Base-by-base conservation (phyloP, 2,113 vertebrate genomes). In the Emydura subglobosa region DNA sequence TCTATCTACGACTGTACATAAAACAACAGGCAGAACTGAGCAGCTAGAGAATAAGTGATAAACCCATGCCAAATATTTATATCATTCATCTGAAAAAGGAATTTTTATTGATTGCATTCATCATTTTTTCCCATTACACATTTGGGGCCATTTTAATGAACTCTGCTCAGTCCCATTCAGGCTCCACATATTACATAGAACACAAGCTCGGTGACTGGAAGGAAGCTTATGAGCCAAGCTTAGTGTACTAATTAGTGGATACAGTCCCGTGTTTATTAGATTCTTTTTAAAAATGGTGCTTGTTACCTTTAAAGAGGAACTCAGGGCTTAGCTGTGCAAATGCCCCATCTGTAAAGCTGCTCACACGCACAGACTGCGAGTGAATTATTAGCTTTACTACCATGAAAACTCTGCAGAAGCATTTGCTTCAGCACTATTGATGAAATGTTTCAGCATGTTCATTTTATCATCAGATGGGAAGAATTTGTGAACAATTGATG, bases 41-140 rank as follows among this genome's bases (percentile, higher is more conserved):
- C 34, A 79, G 59, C 79, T 79, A 39, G 95, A 96, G 96, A 96
- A 82, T 76, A 90, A 89, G 93, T 49, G 76, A 95, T 93, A 96
- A 96, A 96, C 49, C 0, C 1, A 89, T 80, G 92, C 91, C 88
- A 96, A 93, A 72, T 94, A 54, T 96, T 97, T 88, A 51, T 82
- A 90, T 80, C 95, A 86, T 42, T 53, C 53, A 76, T 95, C 95
- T 55, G 1, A 83, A 89, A 93, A 95, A 68, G 82, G 85, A 31
- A 82, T 84, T 95, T 96, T 96, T 92, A 93, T 94, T 90, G 94
- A 95, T 68, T 89, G 86, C 94, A 90, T 89, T 76, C 82, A 95
- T 95, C 68, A 76, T 94, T 93, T 96, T 96, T 94, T 85, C 89
- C 89, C 82, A 53, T 87, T 96, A 55, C 84, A 68, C 89, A 90